Conservation (phyloP, 2,888 invertebrate genomes). For the Andrena flavipes region DNA sequence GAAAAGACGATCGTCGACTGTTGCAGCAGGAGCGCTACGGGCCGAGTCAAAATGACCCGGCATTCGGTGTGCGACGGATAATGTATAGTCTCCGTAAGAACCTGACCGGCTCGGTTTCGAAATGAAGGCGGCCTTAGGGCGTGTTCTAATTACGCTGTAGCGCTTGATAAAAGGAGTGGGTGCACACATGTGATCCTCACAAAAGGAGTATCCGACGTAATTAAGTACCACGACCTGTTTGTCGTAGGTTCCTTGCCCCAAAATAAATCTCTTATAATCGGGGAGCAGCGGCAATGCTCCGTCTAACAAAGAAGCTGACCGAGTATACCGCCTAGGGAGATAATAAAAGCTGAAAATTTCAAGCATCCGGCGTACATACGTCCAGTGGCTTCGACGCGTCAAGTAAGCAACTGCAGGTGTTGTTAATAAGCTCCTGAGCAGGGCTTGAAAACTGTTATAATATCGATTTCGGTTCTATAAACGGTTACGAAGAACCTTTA, state of each 20-base stretch:
- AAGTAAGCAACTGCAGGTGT: neutral
- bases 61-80: neutral
- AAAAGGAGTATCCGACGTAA: constrained; percentile 67
- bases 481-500: no score
- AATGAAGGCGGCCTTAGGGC: constrained; percentile 61
- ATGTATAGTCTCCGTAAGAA: constrained; percentile 10
- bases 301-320: constrained; percentile 7
- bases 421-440: neutral
- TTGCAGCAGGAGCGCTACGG: no score
- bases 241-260: constrained; percentile 31
- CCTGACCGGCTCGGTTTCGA: constrained; percentile 46
- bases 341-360: neutral
- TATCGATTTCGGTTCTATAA: no score
- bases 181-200: constrained; percentile 62
- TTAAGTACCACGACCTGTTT: constrained; percentile 68
- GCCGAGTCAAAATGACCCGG: no score
- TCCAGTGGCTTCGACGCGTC: neutral
- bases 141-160: constrained; percentile 75
- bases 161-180: constrained; percentile 63
- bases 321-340: neutral
- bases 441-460: no score
- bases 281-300: constrained; percentile 9
- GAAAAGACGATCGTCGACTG: no score
- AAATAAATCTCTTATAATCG: constrained; percentile 57
- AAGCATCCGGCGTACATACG: neutral